A percentile compares a stretch with the other conserved stretches of the same genome.
These are phyloP conservation scores for Chaetorhynchus papuensis DNA, from an alignment of 2,113 vertebrate genomes.

Conservation along the genomic window DNA sequence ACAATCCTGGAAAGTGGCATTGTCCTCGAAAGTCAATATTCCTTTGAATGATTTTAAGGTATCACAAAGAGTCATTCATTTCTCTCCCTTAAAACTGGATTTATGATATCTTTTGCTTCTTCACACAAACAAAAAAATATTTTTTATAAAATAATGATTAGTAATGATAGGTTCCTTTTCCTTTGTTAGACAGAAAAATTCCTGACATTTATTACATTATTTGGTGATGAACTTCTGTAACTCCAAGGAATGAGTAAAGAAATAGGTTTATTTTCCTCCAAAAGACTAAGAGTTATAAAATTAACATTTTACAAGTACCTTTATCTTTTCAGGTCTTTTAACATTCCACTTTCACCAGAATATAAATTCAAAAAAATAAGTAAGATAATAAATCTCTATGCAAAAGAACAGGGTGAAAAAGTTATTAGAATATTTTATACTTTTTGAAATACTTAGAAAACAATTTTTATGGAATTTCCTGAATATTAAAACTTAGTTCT, in stretches of 20 bases:
- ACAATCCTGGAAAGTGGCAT: not conserved
- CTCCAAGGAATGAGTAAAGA: not conserved
- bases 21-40: not conserved
- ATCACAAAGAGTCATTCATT: not conserved
- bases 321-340: not conserved
- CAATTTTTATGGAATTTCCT: not conserved
- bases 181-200: not conserved
- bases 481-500: not conserved
- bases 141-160: not conserved
- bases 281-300: not conserved
- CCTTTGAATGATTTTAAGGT: not conserved
- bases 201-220: not conserved
- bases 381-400: not conserved
- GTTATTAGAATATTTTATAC: not conserved
- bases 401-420: not conserved
- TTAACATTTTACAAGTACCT: not conserved
- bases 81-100: not conserved
- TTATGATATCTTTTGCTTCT: not conserved
- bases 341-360: not conserved
- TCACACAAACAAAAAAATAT: not conserved
- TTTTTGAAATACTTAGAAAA: not conserved
- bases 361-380: not conserved
- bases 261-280: not conserved
- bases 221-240: not conserved
- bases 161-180: not conserved